A percentile compares a stretch with the other conserved stretches of the same genome.
Evolutionary conservation across 2,888 invertebrate species (phyloP).

Genomic region (Sesia bembeciformis): DNA sequence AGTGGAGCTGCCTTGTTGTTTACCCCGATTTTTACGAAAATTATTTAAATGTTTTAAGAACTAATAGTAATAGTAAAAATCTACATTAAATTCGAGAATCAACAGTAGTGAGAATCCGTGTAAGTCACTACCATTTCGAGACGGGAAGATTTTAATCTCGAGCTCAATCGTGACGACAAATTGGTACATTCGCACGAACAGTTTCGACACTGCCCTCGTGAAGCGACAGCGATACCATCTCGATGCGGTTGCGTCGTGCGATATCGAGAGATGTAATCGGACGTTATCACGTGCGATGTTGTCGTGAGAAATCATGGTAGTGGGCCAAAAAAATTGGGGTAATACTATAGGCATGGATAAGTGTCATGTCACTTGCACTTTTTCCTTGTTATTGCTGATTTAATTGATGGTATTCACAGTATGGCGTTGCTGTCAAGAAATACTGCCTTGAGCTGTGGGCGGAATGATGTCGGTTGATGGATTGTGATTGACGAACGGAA

Average conservation of each 20-base stretch:
- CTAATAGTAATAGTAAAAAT: not conserved
- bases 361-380: not conserved
- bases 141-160: slow-evolving; percentile 33
- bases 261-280: slow-evolving; percentile 9
- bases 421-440: not conserved
- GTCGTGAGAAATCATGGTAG: not conserved
- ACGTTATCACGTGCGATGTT: slow-evolving; percentile 15
- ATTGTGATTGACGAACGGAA: not conserved
- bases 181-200: slow-evolving; percentile 46
- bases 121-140: not conserved
- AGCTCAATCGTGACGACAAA: slow-evolving; percentile 47
- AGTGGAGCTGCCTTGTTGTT: too few relatives aligned
- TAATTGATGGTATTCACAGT: not conserved
- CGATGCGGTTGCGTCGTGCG: slow-evolving; percentile 2
- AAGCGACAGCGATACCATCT: slow-evolving; percentile 23
- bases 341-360: not conserved
- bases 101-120: not conserved
- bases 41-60: too few relatives aligned
- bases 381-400: not conserved
- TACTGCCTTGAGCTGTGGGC: not conserved
- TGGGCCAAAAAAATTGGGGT: not conserved
- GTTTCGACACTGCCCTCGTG: slow-evolving; percentile 30
- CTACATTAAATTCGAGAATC: not conserved
- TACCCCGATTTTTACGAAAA: too few relatives aligned
- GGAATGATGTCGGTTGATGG: not conserved